Evolutionary conservation across 2,797 vertebrate species (phyloP), one percentile per base, ranked within the genome.

Genomic region (Masticophis lateralis): DNA sequence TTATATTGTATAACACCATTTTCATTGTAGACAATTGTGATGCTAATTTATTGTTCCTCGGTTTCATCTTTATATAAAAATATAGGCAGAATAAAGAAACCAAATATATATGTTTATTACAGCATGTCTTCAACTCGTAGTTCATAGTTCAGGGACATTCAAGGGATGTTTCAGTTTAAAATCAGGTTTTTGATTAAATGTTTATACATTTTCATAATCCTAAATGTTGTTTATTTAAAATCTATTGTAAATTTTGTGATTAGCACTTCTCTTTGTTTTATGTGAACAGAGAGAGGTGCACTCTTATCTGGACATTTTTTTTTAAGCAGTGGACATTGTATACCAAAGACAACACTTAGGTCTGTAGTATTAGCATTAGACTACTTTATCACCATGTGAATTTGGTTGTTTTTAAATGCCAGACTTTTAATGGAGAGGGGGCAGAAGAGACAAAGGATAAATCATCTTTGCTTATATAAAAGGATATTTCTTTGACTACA

Each of bases 1-100:
- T 98, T 98, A 98, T 98, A 98, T 98, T 99, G 98, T 99, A 98
- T 98, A 98, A 99, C 98, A 98, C 98, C 98, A 98, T 98, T 98
- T 98, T 98, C 97, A 98, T 98, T 98, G 98, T 98, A 98, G 98
- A 98, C 98, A 98, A 99, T 98, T 98, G 98, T 97, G 97, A 98
- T 99, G 97, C 97, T 98, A 99, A 99, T 99, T 99, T 99, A 99
- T 99, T 99, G 98, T 98, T 98, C 98, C 98, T 98, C 97, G 96
- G 98, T 98, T 98, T 99, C 98, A 98, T 98, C 98, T 97, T 97
- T 98, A 98, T 98, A 98, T 98, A 97, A 98, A 98, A 98, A 98
- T 98, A 98, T 98, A 98, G 98, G 98, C 98, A 98, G 98, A 98
- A 98, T 98, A 97, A 98, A 98, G 96, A 98, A 98, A 97, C 98